Conservation (phyloP, 1,140 invertebrate genomes). For the Melitaea cinxia region DNA sequence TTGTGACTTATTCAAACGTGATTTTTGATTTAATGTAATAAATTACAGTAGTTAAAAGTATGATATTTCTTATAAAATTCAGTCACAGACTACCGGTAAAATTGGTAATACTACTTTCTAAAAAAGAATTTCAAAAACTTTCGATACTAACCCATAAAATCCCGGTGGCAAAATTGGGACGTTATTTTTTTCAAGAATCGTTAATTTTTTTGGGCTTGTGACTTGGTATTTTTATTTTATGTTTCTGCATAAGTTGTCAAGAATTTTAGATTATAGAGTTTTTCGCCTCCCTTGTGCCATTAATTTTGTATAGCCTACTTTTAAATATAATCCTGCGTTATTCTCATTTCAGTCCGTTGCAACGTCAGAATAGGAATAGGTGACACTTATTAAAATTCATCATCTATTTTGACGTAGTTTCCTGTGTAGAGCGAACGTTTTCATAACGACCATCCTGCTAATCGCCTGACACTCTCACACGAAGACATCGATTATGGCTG, state of each 20-base stretch:
- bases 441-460: constrained; percentile 28
- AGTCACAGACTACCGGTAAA: constrained; percentile 75
- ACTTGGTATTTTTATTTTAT: constrained; percentile 59
- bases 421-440: constrained; percentile 54
- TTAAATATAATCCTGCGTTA: constrained; percentile 54
- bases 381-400: constrained; percentile 34
- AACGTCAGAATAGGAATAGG: constrained; percentile 54
- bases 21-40: constrained; percentile 59
- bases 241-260: constrained; percentile 51
- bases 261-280: constrained; percentile 50
- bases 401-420: constrained; percentile 39
- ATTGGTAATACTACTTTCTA: constrained; percentile 71
- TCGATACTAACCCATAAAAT: constrained; percentile 58
- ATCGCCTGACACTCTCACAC: constrained; percentile 20
- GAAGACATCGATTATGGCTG: background rate
- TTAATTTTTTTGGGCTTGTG: constrained; percentile 62
- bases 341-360: constrained; percentile 67
- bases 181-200: constrained; percentile 49
- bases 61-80: constrained; percentile 77
- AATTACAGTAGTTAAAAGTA: constrained; percentile 68
- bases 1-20: constrained; percentile 53
- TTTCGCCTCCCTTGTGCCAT: constrained; percentile 79
- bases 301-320: constrained; percentile 66
- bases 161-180: constrained; percentile 53
- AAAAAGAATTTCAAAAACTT: constrained; percentile 76